Percentiles rank a stretch among this genome's conserved stretches.
Evolutionary conservation across 2,888 invertebrate genomes (phyloP).

Genomic region (Strigamia maritima): DNA sequence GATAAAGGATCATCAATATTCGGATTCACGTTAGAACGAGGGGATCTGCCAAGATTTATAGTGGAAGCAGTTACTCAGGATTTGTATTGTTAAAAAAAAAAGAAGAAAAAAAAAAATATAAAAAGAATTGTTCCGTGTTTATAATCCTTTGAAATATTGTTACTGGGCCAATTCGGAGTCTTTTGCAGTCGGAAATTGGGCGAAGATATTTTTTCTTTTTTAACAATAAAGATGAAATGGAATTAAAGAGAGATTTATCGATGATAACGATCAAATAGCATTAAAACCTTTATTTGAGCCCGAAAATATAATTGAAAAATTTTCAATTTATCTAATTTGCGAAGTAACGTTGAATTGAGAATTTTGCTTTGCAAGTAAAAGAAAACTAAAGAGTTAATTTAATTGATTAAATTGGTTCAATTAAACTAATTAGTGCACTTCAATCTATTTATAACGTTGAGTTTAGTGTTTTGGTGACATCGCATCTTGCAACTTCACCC

Average conservation of each 20-base stretch:
- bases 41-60: background rate
- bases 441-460: too few species aligned
- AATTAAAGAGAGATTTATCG: too few species aligned
- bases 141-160: background rate
- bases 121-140: background rate
- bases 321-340: conserved; percentile 7
- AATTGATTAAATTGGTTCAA: background rate
- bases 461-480: background rate
- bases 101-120: background rate
- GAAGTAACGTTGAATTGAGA: too few species aligned
- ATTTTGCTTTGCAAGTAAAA: too few species aligned
- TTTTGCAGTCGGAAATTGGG: too few species aligned
- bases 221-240: background rate
- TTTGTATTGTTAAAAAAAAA: background rate
- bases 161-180: too few species aligned
- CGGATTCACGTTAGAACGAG: background rate
- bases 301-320: too few species aligned
- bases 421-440: background rate
- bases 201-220: background rate
- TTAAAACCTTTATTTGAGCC: too few species aligned
- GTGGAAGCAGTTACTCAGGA: background rate
- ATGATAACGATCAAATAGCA: too few species aligned
- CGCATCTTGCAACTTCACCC: background rate
- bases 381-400: background rate
- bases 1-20: background rate